A percentile compares a stretch with the other conserved stretches of the same genome.
Conservation (phyloP, 1,140 invertebrate species). For the Papilio glaucus region DNA sequence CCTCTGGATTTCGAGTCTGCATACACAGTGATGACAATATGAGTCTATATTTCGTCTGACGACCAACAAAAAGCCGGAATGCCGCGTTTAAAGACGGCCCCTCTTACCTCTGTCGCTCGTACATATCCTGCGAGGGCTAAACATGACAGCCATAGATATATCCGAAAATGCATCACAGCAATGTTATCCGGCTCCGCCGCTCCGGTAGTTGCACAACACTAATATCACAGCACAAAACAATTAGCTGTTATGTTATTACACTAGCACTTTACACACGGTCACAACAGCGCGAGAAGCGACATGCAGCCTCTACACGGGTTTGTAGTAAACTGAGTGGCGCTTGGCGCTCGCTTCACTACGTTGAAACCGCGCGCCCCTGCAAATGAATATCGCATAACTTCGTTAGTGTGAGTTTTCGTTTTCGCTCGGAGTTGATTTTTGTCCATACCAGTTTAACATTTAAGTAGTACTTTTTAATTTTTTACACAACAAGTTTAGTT, state of each 20-base stretch:
- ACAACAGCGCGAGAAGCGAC: conserved; percentile 67
- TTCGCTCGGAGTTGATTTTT: background rate
- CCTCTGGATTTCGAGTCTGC: conserved; percentile 50
- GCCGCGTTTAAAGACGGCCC: conserved; percentile 77
- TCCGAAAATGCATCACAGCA: conserved; percentile 83
- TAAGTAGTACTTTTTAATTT: background rate
- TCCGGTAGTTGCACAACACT: conserved; percentile 73
- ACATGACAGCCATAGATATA: conserved; percentile 83
- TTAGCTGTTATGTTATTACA: conserved; percentile 79
- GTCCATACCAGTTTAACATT: background rate
- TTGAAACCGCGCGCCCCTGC: conserved; percentile 61
- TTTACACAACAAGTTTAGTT: background rate
- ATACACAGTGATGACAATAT: conserved; percentile 54
- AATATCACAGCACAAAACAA: conserved; percentile 77
- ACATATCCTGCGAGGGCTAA: conserved; percentile 83
- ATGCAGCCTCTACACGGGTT: conserved; percentile 65
- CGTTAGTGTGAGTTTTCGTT: conserved; percentile 61
- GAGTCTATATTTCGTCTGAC: conserved; percentile 51
- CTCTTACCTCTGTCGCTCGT: conserved; percentile 83
- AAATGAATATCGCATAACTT: conserved; percentile 63
- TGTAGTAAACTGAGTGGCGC: conserved; percentile 77
- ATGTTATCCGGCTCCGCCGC: conserved; percentile 60
- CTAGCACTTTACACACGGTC: conserved; percentile 76
- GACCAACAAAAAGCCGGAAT: conserved; percentile 75
- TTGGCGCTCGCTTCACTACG: conserved; percentile 73